These are phyloP conservation scores for Neomonachus schauinslandi DNA, from an alignment of 2,113 vertebrate genomes.

Conservation along the genomic window DNA sequence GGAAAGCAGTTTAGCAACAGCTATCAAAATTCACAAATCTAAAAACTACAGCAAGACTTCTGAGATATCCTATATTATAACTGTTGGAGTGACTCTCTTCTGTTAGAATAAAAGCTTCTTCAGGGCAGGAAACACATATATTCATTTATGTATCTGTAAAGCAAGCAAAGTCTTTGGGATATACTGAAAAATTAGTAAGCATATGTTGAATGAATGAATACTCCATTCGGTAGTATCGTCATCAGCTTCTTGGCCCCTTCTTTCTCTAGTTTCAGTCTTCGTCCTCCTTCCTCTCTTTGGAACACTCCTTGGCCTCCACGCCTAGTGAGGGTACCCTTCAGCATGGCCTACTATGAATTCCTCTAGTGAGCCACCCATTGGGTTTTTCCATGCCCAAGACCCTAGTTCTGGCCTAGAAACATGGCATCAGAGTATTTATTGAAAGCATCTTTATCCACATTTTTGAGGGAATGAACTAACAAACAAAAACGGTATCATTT, in stretches of 20 bases:
- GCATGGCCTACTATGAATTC: neutral
- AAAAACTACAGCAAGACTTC: neutral
- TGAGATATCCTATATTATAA: neutral
- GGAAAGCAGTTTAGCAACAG: conserved; percentile 10
- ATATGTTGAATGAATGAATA: neutral
- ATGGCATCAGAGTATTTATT: neutral
- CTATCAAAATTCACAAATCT: conserved; percentile 29
- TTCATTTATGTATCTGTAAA: neutral
- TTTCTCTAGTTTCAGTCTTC: neutral
- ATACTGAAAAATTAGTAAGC: neutral
- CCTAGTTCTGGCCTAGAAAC: neutral
- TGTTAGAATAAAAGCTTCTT: neutral
- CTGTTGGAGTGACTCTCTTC: neutral
- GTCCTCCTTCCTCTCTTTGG: neutral
- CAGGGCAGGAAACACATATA: neutral
- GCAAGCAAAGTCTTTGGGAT: neutral
- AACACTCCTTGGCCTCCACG: neutral
- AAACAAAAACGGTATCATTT: neutral
- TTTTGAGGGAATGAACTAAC: neutral
- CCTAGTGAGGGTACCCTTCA: neutral
- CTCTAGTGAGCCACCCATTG: neutral
- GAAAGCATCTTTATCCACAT: neutral
- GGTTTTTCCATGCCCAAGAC: neutral
- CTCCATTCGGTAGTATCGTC: neutral
- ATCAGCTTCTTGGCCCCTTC: neutral